Evolutionary conservation across 2,888 invertebrate species (phyloP).

Genomic region (Hydriomena furcata): DNA sequence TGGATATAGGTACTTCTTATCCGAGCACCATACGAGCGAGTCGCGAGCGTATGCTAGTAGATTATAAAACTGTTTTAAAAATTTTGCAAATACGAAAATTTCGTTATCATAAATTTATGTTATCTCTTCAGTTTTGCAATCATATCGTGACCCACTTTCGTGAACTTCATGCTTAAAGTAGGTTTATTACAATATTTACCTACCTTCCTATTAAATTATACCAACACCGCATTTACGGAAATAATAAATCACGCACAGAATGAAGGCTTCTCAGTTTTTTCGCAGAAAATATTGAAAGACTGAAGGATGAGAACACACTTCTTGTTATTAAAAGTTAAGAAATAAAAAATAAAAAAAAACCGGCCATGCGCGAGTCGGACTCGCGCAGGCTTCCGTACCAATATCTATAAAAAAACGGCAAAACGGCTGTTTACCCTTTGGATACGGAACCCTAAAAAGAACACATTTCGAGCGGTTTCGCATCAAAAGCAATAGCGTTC

Average conservation of each 20-base stretch:
- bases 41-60: no score
- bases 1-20: no score
- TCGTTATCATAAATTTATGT: conserved; percentile 12
- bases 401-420: no score
- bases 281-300: background rate
- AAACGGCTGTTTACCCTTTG: no score
- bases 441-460: no score
- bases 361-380: no score
- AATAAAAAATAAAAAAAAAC: no score
- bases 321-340: no score
- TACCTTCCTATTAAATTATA: conserved; percentile 12
- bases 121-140: conserved; percentile 32
- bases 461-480: no score
- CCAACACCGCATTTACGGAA: conserved; percentile 12
- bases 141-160: conserved; percentile 30
- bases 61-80: background rate
- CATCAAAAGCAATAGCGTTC: background rate
- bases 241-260: conserved; percentile 17
- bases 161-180: conserved; percentile 21
- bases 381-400: no score
- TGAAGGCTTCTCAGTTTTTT: background rate
- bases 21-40: no score
- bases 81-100: conserved; percentile 7
- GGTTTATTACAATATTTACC: conserved; percentile 16
- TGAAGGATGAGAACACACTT: background rate